Evolutionary conservation across 2,888 invertebrate species (phyloP).

Genomic region (Vesta saturnalis): DNA sequence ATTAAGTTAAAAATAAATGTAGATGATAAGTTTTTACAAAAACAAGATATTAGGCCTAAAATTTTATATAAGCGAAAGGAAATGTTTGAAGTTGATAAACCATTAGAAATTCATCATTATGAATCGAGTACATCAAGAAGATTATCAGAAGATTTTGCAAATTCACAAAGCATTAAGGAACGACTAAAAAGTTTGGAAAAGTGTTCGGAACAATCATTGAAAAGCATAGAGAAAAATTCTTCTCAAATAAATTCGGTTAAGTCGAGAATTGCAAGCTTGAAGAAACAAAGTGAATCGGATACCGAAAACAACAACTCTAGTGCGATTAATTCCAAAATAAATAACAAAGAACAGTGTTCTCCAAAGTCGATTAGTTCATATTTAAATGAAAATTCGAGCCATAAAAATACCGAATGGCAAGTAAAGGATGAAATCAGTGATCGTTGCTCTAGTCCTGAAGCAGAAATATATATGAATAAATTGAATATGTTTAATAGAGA

Average conservation of each 20-base stretch:
- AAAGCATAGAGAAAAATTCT: conserved; percentile 39
- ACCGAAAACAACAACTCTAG: conserved; percentile 45
- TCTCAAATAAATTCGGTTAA: conserved; percentile 40
- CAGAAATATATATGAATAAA: conserved; percentile 62
- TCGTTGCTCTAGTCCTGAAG: conserved; percentile 67
- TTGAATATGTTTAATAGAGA: conserved; percentile 60
- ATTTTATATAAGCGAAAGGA: conserved; percentile 84
- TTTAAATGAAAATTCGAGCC: conserved; percentile 42
- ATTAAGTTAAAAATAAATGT: conserved; percentile 66
- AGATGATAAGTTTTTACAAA: conserved; percentile 54
- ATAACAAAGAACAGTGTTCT: conserved; percentile 21
- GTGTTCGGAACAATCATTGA: conserved; percentile 67
- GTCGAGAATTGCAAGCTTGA: conserved; percentile 41
- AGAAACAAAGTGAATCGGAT: conserved; percentile 38
- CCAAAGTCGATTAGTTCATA: conserved; percentile 52
- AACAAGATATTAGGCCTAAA: conserved; percentile 69
- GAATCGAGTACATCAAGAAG: conserved; percentile 62
- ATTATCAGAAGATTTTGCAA: conserved; percentile 71
- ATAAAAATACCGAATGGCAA: conserved; percentile 30
- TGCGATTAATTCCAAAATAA: conserved; percentile 46
- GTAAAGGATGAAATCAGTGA: conserved; percentile 48
- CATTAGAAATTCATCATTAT: conserved; percentile 61
- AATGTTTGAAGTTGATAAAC: conserved; percentile 79
- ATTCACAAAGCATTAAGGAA: conserved; percentile 77
- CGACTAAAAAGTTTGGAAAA: conserved; percentile 76